Evolutionary conservation across 2,113 vertebrate species (phyloP), one percentile per base, ranked within the genome.

Genomic region (Otolemur garnettii): DNA sequence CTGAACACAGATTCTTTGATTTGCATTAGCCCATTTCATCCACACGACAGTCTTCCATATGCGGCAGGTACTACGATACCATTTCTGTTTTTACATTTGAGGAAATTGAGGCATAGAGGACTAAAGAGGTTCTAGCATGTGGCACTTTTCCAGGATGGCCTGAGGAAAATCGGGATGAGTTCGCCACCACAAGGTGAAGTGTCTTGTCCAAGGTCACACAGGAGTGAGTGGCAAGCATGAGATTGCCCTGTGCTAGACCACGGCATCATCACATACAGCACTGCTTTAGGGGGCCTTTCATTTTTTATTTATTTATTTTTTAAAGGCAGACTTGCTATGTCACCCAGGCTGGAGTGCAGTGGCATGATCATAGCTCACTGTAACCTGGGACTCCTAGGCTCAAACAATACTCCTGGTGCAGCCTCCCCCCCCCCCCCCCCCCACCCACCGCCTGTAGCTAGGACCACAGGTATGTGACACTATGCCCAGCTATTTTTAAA

Each of bases 251-350:
- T 26, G 60, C 64, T 11, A 14, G 24, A 19, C 81, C 42, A 4
- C 42, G 0, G 4, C 3, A 12, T 8, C 12, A 17, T 14, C 15
- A 22, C 0, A 0, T 19, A 50, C 15, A 5, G 0, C 21, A 19
- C 9, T 17, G 24, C 7, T 30, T 30, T 7, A 2, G 19, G 53
- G 53, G 38, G 7, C 3, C 13, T n/a, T 84, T 93, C 69, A 33
- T 62, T 62, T 26, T 62, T 62, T 26, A 4, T 26, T 26, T 26
- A 62, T 62, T 62, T 26, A 11, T 62, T 62, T 24, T 62, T 62
- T 62, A 26, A 24, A 62, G 60, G 26, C 60, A 12, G 60, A 10
- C 60, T 26, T 62, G 24, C 60, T 62, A 11, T 26, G 24, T 62
- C 24, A 4, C 60, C 60, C 60, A 62, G 24, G 24, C 60, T 26